These are phyloP conservation scores for Tauraco hartlaubi DNA, from an alignment of 2,797 vertebrate genomes.

Conservation along the genomic window DNA sequence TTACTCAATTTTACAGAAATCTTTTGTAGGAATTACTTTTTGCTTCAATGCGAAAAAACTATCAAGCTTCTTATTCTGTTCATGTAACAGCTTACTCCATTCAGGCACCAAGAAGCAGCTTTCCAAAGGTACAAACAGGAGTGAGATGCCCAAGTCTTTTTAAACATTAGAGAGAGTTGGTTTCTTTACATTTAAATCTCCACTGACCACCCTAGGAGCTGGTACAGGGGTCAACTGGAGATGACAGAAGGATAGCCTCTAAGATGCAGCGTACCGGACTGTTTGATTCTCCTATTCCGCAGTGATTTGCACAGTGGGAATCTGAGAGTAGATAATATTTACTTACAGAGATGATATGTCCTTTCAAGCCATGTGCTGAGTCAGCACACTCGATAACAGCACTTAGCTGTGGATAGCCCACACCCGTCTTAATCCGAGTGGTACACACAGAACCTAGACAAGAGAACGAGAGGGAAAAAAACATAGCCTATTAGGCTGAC, in stretches of 20 bases:
- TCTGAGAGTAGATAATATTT: background rate
- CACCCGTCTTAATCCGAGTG: conserved; percentile 97
- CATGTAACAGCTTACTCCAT: background rate
- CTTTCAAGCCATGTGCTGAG: conserved; percentile 97
- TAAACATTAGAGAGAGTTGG: background rate
- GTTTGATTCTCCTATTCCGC: background rate
- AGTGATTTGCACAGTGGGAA: background rate
- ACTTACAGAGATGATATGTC: conserved; percentile 98
- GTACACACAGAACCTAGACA: conserved; percentile 95
- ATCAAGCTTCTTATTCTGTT: background rate
- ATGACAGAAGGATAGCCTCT: background rate
- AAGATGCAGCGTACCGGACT: background rate
- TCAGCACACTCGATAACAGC: conserved; percentile 98
- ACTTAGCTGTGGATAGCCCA: conserved; percentile 98
- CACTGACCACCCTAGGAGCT: background rate
- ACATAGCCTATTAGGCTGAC: background rate
- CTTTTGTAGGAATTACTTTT: background rate
- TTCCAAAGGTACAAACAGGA: background rate
- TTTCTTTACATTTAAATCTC: background rate
- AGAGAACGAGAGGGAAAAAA: background rate
- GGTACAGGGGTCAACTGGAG: background rate
- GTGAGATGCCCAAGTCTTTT: background rate
- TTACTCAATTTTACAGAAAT: background rate
- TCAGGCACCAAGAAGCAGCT: background rate
- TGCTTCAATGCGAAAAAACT: background rate